These are phyloP conservation scores for Gymnoscopelus braueri DNA, from an alignment of 2,797 vertebrate species.

Conservation along the genomic window DNA sequence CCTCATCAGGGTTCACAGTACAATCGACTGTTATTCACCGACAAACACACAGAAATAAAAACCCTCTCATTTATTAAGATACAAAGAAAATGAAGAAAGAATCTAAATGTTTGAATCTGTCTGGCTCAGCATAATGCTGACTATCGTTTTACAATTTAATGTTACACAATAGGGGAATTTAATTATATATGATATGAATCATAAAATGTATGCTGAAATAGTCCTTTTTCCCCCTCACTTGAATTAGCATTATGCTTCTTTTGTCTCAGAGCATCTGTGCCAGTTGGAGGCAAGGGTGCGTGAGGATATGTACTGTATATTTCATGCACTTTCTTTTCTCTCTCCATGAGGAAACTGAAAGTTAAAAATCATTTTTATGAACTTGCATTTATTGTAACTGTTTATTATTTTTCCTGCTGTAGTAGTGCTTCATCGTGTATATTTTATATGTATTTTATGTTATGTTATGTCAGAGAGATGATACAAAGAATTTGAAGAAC, in stretches of 20 bases:
- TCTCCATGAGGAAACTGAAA: too few species aligned
- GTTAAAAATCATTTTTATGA: neutral
- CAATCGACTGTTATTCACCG: constrained; percentile 17
- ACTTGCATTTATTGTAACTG: neutral
- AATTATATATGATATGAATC: constrained; percentile 71
- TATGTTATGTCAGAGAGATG: too few species aligned
- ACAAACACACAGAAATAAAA: constrained; percentile 19
- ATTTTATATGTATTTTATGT: too few species aligned
- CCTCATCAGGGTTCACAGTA: constrained; percentile 10
- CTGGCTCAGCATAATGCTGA: constrained; percentile 59
- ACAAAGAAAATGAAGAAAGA: constrained; percentile 46
- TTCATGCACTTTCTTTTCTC: constrained; percentile 2
- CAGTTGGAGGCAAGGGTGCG: constrained; percentile 2
- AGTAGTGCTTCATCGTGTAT: too few species aligned
- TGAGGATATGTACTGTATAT: neutral
- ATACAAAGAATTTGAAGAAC: too few species aligned
- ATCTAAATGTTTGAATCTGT: constrained; percentile 59
- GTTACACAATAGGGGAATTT: constrained; percentile 54
- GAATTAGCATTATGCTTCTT: constrained; percentile 65
- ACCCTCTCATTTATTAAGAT: constrained; percentile 27
- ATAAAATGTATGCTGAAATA: constrained; percentile 65
- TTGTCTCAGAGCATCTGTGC: constrained; percentile 46
- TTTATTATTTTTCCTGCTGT: neutral
- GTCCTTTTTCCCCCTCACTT: constrained; percentile 56
- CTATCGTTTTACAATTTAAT: constrained; percentile 61